phyloP scores from a whole-genome alignment of 2,888 invertebrate genomes.

The Hirtodrosophila alboralis region DNA sequence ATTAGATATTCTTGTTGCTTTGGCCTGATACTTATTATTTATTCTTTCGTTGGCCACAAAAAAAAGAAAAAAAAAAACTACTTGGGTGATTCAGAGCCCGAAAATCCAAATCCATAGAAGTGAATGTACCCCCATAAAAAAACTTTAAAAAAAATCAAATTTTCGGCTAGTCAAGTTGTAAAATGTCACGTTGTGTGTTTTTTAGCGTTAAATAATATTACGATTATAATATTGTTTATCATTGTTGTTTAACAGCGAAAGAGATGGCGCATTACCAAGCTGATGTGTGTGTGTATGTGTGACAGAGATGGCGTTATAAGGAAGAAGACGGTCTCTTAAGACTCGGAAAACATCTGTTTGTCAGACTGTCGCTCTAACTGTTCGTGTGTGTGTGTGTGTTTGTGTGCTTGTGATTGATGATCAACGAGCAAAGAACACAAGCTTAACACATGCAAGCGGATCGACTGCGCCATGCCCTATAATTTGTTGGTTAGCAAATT shows the following conservation, averaged over 20 bases:
- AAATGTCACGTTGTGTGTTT: conserved; percentile 53
- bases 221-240: conserved; percentile 34
- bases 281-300: not conserved
- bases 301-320: conserved; percentile 12
- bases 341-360: conserved; percentile 16
- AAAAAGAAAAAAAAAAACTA: conserved; percentile 20
- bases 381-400: conserved; percentile 1
- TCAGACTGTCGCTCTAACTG: conserved; percentile 7
- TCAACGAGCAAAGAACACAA: conserved; percentile 12
- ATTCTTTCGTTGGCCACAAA: conserved; percentile 54
- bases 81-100: conserved; percentile 55
- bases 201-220: conserved; percentile 64
- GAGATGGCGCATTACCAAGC: not conserved
- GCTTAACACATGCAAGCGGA: not conserved
- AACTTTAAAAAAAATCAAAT: conserved; percentile 2
- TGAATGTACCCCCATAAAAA: conserved; percentile 68
- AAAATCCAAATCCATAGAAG: conserved; percentile 47
- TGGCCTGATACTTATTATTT: conserved; percentile 54
- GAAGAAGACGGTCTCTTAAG: conserved; percentile 24
- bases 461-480: conserved; percentile 8
- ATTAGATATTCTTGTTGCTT: conserved; percentile 62
- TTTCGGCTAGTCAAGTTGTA: conserved; percentile 41
- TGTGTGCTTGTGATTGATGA: conserved; percentile 36
- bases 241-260: conserved; percentile 10
- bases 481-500: too few species aligned